A percentile compares a stretch with the other conserved stretches of the same genome.
Conservation (phyloP, 2,888 invertebrate genomes). For the Cataglyphis rosenhaueri region DNA sequence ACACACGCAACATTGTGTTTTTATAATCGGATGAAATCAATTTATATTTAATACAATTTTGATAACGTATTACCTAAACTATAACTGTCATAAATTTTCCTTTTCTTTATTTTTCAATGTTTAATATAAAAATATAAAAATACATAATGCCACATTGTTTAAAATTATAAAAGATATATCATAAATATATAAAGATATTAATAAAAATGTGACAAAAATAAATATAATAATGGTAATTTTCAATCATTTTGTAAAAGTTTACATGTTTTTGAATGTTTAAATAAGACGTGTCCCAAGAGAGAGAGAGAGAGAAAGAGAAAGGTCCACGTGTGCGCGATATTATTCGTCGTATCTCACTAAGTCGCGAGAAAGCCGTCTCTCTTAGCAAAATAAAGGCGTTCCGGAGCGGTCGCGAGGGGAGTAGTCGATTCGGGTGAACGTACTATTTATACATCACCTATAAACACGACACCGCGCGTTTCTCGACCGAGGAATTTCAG, state of each 20-base stretch:
- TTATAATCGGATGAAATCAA: constrained; percentile 25
- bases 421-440: constrained; percentile 64
- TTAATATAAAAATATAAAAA: background rate
- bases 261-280: background rate
- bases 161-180: too few relatives aligned
- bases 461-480: constrained; percentile 39
- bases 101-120: background rate
- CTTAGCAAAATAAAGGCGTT: constrained; percentile 40
- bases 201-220: too few relatives aligned
- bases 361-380: constrained; percentile 9
- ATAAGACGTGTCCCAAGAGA: background rate
- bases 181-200: too few relatives aligned
- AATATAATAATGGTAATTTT: too few relatives aligned
- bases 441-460: constrained; percentile 68
- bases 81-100: background rate
- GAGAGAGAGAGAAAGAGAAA: background rate
- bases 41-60: background rate
- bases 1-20: background rate
- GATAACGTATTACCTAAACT: background rate
- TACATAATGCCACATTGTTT: background rate
- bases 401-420: constrained; percentile 41
- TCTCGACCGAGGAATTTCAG: constrained; percentile 56
- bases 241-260: too few relatives aligned
- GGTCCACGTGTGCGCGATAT: constrained; percentile 19
- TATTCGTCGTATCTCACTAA: background rate